Base-by-base conservation (phyloP, 2,113 vertebrate genomes). In the Tretioscincus oriximinensis region DNA sequence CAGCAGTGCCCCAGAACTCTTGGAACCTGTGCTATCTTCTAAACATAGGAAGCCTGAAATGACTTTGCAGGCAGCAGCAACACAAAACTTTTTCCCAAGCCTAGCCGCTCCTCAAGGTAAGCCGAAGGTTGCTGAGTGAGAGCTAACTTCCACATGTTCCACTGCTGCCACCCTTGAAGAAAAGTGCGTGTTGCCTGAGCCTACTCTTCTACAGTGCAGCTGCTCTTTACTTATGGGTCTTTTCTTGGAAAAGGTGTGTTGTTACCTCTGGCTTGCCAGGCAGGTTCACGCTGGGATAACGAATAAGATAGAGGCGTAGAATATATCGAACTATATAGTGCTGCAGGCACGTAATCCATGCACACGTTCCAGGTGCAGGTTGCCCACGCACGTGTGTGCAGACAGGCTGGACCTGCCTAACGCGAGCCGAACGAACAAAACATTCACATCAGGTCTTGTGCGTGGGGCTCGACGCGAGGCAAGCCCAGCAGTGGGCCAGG, bases 341-440 rank as follows among this genome's bases (percentile, higher is more conserved):
- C 16, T 21, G 80, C 79, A 76, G 21, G 31, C 0, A 8, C 3
- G 14, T 73, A 83, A 4, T 80, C 0, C 58, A 28, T 49, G 4
- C 51, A 10, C 7, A 51, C 9, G 22, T 65, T 35, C 58, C 22
- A 49, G 28, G n/a, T 35, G 14, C 4, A 0, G 14, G 60, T 41
- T 9, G 71, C 61, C 51, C 7, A 9, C 0, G 7, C 73, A 77
- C 18, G 24, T 6, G 1, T 85, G 79, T 63, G 98, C 84, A 92
- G 98, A 92, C 73, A 88, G 94, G 92, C 97, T 96, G 95, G 97
- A 97, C 96, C 97, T 97, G 98, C 98, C 87, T 99, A 98, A 99
- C 98, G 98, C 98, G 98, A 99, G 98, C 98, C 98, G 98, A 99
- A 99, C 98, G 98, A 99, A 99, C 98, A 99, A 99, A 99, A 98